Evolutionary conservation across 2,888 invertebrate species (phyloP).

Genomic region (Leptogaster cylindrica): DNA sequence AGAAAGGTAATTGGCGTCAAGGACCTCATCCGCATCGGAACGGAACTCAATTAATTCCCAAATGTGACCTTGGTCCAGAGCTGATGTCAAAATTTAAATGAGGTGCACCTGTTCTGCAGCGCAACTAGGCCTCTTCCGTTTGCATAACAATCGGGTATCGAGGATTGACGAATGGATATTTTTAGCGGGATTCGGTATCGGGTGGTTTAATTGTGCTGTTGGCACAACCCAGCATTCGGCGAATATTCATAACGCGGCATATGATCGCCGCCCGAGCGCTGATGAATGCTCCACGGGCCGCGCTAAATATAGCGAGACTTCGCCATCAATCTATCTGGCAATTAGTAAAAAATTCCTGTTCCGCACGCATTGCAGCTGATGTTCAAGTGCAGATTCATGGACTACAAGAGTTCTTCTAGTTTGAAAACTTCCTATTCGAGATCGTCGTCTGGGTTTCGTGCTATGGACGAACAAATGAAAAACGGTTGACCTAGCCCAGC

Average conservation of each 20-base stretch:
- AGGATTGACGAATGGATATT: not conserved
- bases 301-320: slow-evolving; percentile 11
- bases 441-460: too few relatives aligned
- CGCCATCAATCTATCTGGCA: slow-evolving; percentile 16
- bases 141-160: slow-evolving; percentile 6
- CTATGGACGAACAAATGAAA: too few relatives aligned
- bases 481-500: slow-evolving; percentile 40
- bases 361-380: not conserved
- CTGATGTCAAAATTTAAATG: slow-evolving; percentile 4
- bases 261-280: not conserved
- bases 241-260: not conserved
- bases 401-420: too few relatives aligned
- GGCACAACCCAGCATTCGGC: slow-evolving; percentile 3
- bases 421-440: too few relatives aligned
- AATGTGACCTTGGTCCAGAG: slow-evolving; percentile 7
- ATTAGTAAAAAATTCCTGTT: slow-evolving; percentile 19
- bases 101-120: slow-evolving; percentile 24
- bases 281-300: not conserved
- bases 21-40: too few relatives aligned
- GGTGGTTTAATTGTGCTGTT: slow-evolving; percentile 19
- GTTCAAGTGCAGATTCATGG: slow-evolving; percentile 2
- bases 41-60: slow-evolving; percentile 7
- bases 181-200: not conserved
- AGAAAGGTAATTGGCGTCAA: too few relatives aligned
- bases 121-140: slow-evolving; percentile 23